phyloP scores from a whole-genome alignment of 2,113 vertebrate species.

The Crypturellus undulatus region DNA sequence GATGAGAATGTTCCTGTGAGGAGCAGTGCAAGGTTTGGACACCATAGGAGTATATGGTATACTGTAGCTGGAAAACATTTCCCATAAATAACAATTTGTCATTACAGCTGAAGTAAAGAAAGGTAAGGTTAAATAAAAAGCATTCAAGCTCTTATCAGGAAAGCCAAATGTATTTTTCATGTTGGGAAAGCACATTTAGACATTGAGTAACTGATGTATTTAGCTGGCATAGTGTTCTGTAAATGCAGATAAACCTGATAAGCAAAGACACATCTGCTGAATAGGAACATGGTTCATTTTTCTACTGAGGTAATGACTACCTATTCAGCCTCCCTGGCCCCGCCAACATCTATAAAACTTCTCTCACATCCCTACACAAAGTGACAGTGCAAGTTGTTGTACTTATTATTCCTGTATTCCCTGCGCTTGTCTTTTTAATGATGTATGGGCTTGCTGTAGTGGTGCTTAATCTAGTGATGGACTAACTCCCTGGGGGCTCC shows the following conservation, averaged over 20 bases:
- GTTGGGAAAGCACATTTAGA: slow-evolving; percentile 9
- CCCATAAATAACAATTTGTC: not conserved
- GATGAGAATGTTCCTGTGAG: not conserved
- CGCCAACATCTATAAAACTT: not conserved
- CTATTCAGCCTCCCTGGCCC: not conserved
- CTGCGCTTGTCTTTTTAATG: slow-evolving; percentile 45
- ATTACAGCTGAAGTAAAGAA: slow-evolving; percentile 25
- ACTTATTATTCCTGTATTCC: slow-evolving; percentile 46
- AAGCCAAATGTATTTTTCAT: slow-evolving; percentile 23
- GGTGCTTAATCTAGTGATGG: slow-evolving; percentile 72
- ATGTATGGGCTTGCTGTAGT: slow-evolving; percentile 40
- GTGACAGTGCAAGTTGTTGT: slow-evolving; percentile 33
- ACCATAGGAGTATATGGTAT: not conserved
- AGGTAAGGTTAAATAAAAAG: slow-evolving; percentile 59
- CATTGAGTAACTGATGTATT: slow-evolving; percentile 32
- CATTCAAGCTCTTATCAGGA: slow-evolving; percentile 41
- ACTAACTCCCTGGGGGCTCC: slow-evolving; percentile 56
- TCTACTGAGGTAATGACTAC: slow-evolving; percentile 15
- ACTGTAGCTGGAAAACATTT: not conserved
- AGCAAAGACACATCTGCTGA: not conserved
- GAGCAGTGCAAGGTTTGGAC: not conserved
- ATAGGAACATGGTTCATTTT: slow-evolving; percentile 13
- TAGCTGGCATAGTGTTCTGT: not conserved
- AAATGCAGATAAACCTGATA: slow-evolving; percentile 35
- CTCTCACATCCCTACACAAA: not conserved